Evolutionary conservation across 2,797 vertebrate species (phyloP).

Genomic region (Gymnodraco acuticeps): DNA sequence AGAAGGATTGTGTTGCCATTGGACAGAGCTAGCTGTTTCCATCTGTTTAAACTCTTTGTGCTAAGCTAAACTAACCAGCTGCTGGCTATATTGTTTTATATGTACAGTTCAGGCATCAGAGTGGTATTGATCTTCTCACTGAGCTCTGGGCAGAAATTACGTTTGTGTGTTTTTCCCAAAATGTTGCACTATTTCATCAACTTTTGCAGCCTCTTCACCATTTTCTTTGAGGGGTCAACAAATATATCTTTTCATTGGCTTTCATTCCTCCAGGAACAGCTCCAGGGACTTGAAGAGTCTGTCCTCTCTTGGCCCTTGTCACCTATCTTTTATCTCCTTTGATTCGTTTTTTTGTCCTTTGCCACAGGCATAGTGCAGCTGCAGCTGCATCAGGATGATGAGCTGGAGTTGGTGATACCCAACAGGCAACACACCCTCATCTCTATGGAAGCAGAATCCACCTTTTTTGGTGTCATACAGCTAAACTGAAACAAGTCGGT

Average conservation of each 20-base stretch:
- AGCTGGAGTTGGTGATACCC: slow-evolving; percentile 68
- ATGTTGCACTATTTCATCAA: slow-evolving; percentile 7
- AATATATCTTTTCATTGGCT: slow-evolving; percentile 10
- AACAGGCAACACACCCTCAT: slow-evolving; percentile 64
- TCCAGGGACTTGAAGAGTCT: neutral
- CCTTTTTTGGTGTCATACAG: slow-evolving; percentile 78
- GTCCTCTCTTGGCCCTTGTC: slow-evolving; percentile 5
- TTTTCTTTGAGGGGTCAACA: neutral
- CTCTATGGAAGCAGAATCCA: slow-evolving; percentile 66
- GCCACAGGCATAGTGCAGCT: slow-evolving; percentile 67
- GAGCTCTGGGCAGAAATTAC: neutral
- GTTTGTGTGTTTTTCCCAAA: neutral
- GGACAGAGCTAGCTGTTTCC: slow-evolving; percentile 13
- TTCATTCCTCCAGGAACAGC: neutral
- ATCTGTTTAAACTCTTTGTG: slow-evolving; percentile 19
- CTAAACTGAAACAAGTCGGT: slow-evolving; percentile 61
- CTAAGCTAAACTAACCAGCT: slow-evolving; percentile 14
- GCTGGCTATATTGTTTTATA: slow-evolving; percentile 1
- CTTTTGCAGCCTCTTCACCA: neutral
- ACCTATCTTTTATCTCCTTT: neutral
- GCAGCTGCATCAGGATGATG: slow-evolving; percentile 58
- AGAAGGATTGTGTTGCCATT: slow-evolving; percentile 1
- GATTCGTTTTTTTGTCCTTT: slow-evolving; percentile 4
- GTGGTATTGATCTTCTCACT: neutral
- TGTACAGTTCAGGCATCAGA: neutral